Evolutionary conservation across 2,113 vertebrate species (phyloP).

Genomic region (Cyanistes caeruleus): DNA sequence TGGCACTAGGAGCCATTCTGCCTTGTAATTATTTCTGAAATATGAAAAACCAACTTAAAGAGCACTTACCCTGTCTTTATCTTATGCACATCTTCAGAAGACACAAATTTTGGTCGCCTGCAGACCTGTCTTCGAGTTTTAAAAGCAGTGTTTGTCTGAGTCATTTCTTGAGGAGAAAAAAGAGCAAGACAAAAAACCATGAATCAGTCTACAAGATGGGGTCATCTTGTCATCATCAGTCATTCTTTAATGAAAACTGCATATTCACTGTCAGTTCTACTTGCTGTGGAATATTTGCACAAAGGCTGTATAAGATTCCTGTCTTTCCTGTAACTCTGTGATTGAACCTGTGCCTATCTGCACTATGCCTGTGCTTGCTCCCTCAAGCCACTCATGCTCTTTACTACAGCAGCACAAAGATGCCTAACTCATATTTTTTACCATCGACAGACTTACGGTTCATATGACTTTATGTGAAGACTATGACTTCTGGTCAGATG

Average conservation of each 20-base stretch:
- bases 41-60: background rate
- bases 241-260: background rate
- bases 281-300: background rate
- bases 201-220: background rate
- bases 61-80: constrained; percentile 66
- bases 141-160: constrained; percentile 79
- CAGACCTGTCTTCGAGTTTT: constrained; percentile 79
- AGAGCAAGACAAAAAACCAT: background rate
- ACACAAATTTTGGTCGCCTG: constrained; percentile 87
- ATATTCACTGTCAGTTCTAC: background rate
- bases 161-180: constrained; percentile 77
- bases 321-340: background rate
- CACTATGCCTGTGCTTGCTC: background rate
- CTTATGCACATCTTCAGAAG: constrained; percentile 79
- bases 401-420: background rate
- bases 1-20: background rate
- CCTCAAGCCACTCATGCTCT: background rate
- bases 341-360: background rate
- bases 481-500: background rate
- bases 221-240: background rate
- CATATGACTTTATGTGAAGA: background rate
- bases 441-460: background rate
- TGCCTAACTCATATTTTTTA: background rate
- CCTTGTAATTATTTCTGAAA: background rate
- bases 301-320: background rate